Base-by-base conservation (phyloP, 2,113 vertebrate genomes). In the Astur gentilis region DNA sequence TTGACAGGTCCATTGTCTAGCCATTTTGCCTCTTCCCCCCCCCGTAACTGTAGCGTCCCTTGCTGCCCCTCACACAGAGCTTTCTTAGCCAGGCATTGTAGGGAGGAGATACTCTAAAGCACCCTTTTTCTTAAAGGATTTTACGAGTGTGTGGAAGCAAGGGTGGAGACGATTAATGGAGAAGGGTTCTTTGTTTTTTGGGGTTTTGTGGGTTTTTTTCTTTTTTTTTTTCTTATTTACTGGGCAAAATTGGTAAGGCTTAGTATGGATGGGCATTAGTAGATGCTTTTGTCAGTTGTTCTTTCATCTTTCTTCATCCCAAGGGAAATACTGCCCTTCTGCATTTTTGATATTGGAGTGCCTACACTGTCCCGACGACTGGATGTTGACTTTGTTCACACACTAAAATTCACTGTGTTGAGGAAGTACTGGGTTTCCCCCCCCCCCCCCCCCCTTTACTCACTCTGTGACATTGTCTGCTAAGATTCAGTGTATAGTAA, bases 1-100 rank as follows among this genome's bases (percentile, higher is more conserved):
- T 83, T 97, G 85, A 89, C 86, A 76, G 52, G 38, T 87, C 83
- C 52, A 21, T 91, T 95, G 92, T 97, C 45, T 57, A 8, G 34
- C 13, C 31, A 0, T 83, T 71, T 61, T 84, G 38, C 19, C 11
- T 78, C 88, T 36, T 1, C 18, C 34, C 22, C 40, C 40, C 40
- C 9, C 20, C 7, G 0, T 18, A 34, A 25, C 34, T 36, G 8
- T 16, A 2, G 54, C 11, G 20, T 66, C n/a, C 36, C 34, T 54
- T 52, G 38, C 10, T 54, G 13, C 9, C 11, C 14, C 22, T 25
- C 32, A 16, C 19, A 7, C 6, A 61, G 76, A 64, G 85, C 27
- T 31, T 58, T 62, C 42, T 31, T n/a, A 47, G 42, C 23, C 19
- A 32, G 72, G 23, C 18, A 13, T 47, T 81, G 60, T 80, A 14